Evolutionary conservation across 2,113 vertebrate genomes (phyloP), one percentile per base, ranked within the genome.

Genomic region (Thymallus thymallus): DNA sequence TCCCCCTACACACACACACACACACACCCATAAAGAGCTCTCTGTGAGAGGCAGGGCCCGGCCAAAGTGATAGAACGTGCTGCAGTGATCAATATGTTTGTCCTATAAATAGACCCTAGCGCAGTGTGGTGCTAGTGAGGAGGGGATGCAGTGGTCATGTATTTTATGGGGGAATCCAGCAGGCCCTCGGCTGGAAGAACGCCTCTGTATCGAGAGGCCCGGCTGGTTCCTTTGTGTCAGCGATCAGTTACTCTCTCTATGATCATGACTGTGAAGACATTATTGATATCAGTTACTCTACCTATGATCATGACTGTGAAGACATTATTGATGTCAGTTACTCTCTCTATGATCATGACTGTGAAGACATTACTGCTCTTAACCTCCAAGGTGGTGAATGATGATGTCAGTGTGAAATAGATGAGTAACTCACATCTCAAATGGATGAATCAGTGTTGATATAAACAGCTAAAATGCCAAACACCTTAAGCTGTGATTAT

Each of bases 1-100:
- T 7, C 32, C 35, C 41, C 18, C 41, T 14, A 61, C 51, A n/a
- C n/a, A n/a, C n/a, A n/a, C n/a, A n/a, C 32, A 69, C 30, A 35
- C 12, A 51, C 41, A 48, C 35, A 48, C 9, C 9, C 67, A 58
- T 2, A 72, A 61, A 72, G n/a, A 32, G 16, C 81, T 73, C 73
- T 76, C 58, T 63, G 66, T 76, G 35, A 61, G 14, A 78, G 56
- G 61, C 61, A 73, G 46, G 45, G 62, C 23, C 73, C n/a, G 80
- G 87, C 84, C 86, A 86, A 72, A 76, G 79, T 89, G 88, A 90
- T 84, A 79, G 82, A 90, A 77, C 79, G 81, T 87, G 86, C 84
- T 88, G 88, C 87, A 86, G 87, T 62, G 90, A 91, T 93, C 90
- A 90, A 92, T 92, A 92, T 90, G 90, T 92, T 91, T 91, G 88